Evolutionary conservation across 1,140 invertebrate genomes (phyloP).

Genomic region (Branchinecta lindahli): DNA sequence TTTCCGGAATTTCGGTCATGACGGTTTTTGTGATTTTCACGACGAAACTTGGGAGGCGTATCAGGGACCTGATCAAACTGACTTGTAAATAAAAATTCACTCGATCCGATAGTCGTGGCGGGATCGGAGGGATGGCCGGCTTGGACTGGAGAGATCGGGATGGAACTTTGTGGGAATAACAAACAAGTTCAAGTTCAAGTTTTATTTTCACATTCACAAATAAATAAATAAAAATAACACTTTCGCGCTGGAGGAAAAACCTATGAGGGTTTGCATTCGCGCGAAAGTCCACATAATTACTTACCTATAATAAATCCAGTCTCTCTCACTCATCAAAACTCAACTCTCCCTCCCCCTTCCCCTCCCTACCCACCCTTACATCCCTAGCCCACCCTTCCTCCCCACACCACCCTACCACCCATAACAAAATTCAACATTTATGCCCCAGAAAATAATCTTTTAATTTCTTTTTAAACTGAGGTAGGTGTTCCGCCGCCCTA

Average conservation of each 20-base stretch:
- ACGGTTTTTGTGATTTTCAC: no score
- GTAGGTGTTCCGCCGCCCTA: not conserved
- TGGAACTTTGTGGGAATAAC: no score
- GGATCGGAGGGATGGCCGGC: no score
- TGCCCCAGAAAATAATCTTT: not conserved
- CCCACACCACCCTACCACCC: not conserved
- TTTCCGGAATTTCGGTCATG: no score
- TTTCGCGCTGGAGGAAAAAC: conserved; percentile 1
- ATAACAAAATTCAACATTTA: not conserved
- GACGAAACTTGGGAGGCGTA: no score
- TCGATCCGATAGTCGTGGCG: no score
- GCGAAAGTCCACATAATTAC: not conserved
- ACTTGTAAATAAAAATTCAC: no score
- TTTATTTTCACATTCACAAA: no score
- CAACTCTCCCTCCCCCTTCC: not conserved
- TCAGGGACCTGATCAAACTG: no score
- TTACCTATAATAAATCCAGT: not conserved
- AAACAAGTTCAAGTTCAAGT: no score
- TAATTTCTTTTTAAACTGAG: conserved; percentile 10
- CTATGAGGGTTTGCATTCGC: not conserved
- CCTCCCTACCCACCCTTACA: not conserved
- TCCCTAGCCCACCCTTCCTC: not conserved
- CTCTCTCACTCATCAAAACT: not conserved
- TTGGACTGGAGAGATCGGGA: no score
- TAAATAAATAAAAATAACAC: not conserved